Conservation (phyloP, 1,140 invertebrate species). For the Brachionus koreanus region DNA sequence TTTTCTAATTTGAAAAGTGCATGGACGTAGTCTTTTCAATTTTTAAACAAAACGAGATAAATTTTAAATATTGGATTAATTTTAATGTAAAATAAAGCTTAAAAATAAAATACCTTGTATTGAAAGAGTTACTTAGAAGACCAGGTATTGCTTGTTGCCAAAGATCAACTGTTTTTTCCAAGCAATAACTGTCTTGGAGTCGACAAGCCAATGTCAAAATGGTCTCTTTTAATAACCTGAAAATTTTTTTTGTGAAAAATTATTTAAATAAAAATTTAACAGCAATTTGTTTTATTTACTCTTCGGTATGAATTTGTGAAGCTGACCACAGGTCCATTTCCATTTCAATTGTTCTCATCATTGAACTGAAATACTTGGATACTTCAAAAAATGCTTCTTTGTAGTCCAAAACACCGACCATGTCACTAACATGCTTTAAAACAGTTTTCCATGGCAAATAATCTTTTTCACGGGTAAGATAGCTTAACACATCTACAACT, state of each 20-base stretch:
- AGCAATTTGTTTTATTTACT: neutral
- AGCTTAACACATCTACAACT: conserved; percentile 20
- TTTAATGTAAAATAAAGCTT: neutral
- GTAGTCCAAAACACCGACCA: conserved; percentile 24
- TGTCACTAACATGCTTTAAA: conserved; percentile 5
- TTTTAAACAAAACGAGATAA: too few species aligned
- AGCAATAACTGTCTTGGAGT: conserved; percentile 23
- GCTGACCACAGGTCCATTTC: conserved; percentile 11
- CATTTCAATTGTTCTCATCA: conserved; percentile 22
- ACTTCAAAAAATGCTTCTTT: conserved; percentile 9
- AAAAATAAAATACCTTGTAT: neutral
- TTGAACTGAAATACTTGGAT: neutral
- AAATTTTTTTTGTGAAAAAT: neutral
- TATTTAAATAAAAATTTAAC: too few species aligned
- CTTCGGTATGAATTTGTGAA: neutral
- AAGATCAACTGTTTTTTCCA: conserved; percentile 10
- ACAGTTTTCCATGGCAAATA: conserved; percentile 43
- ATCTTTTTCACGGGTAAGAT: neutral
- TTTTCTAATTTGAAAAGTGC: neutral
- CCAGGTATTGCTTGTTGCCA: conserved; percentile 4
- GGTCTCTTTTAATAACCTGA: conserved; percentile 34
- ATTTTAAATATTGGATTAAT: neutral
- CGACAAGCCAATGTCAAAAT: conserved; percentile 41
- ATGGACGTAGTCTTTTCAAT: too few species aligned
- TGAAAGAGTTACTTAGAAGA: neutral